Conservation (phyloP, 2,797 vertebrate genomes). For the Gymnoscopelus microlampas region DNA sequence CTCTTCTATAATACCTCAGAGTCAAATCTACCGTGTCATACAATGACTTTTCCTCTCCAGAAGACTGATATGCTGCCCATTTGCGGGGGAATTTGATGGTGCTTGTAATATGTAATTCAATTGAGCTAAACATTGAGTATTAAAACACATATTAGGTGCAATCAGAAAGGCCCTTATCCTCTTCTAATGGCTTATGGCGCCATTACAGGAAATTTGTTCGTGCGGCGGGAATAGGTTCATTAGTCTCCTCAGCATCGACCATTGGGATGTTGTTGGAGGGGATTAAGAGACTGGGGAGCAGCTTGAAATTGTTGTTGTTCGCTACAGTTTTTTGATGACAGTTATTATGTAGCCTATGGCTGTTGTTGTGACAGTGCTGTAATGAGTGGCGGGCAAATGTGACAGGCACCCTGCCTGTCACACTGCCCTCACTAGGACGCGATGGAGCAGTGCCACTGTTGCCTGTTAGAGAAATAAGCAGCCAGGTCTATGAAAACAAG, state of each 20-base stretch:
- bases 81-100: conserved; percentile 50
- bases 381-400: conserved; percentile 32
- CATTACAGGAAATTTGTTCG: conserved; percentile 62
- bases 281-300: conserved; percentile 42
- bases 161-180: conserved; percentile 37
- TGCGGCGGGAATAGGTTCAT: conserved; percentile 62
- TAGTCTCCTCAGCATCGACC: conserved; percentile 58
- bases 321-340: conserved; percentile 48
- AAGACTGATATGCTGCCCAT: conserved; percentile 28
- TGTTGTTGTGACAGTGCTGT: conserved; percentile 25
- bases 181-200: conserved; percentile 58
- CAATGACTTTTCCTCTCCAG: conserved; percentile 44
- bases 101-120: conserved; percentile 71
- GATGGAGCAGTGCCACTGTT: too few species aligned
- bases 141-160: conserved; percentile 65
- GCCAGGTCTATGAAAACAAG: too few species aligned
- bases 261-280: conserved; percentile 50
- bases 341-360: conserved; percentile 40
- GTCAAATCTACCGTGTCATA: conserved; percentile 71
- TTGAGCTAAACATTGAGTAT: conserved; percentile 66
- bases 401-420: conserved; percentile 13
- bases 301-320: conserved; percentile 49
- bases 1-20: conserved; percentile 58
- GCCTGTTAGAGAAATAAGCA: too few species aligned
- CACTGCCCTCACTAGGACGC: conserved; percentile 18